phyloP scores from a whole-genome alignment of 2,888 invertebrate species.

The Pedicia rivosa region DNA sequence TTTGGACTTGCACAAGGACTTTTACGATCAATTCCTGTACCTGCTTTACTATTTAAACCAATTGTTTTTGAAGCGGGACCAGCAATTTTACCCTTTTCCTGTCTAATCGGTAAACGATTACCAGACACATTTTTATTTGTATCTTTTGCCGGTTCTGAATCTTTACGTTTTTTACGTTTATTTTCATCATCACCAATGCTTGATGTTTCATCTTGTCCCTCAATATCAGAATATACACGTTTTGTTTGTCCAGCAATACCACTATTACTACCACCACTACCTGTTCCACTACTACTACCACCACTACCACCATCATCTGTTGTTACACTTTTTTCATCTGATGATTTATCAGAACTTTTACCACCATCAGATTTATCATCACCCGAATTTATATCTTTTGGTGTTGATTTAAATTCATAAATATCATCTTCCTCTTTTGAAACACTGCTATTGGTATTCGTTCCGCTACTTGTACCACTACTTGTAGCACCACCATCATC shows the following conservation, averaged over 20 bases:
- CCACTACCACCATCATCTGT: constrained; percentile 1
- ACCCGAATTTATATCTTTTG: constrained; percentile 14
- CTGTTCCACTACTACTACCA: constrained; percentile 1
- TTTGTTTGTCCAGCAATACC: constrained; percentile 12
- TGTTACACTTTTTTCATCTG: constrained; percentile 12
- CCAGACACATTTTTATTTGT: constrained; percentile 27
- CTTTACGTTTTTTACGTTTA: constrained; percentile 62
- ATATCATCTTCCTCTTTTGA: constrained; percentile 15
- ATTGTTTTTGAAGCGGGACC: constrained; percentile 37
- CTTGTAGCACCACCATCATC: constrained; percentile 8
- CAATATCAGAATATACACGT: constrained; percentile 30
- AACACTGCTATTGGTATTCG: background rate
- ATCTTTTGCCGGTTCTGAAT: constrained; percentile 43
- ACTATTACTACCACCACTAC: background rate
- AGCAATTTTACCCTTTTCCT: constrained; percentile 34
- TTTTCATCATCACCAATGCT: constrained; percentile 48
- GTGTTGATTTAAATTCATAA: constrained; percentile 17
- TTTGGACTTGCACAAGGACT: constrained; percentile 49
- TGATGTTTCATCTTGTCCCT: constrained; percentile 34
- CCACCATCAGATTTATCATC: constrained; percentile 16
- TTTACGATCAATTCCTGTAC: constrained; percentile 40
- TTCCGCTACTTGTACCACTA: constrained; percentile 6
- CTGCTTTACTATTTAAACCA: constrained; percentile 24
- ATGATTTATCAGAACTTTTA: constrained; percentile 12
- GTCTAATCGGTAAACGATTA: constrained; percentile 18